These are phyloP conservation scores for Phrynosoma blainvillii DNA, from an alignment of 2,113 vertebrate genomes.

Conservation along the genomic window DNA sequence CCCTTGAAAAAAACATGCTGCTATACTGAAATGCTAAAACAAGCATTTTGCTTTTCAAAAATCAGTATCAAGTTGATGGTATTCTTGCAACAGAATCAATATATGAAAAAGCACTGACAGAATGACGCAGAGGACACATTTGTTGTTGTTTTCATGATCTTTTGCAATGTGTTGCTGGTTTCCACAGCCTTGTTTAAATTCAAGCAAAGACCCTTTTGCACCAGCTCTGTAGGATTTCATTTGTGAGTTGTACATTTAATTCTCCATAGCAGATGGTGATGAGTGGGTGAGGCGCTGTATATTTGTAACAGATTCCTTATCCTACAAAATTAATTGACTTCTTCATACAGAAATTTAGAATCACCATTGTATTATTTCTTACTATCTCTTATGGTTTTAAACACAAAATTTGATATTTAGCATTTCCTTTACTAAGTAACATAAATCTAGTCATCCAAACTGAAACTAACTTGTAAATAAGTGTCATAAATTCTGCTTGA, in stretches of 20 bases:
- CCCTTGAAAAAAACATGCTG: accelerated
- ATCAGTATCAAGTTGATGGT: not conserved
- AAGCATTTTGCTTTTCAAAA: not conserved
- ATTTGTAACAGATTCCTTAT: conserved; percentile 79
- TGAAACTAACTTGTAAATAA: conserved; percentile 42
- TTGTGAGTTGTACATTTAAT: conserved; percentile 75
- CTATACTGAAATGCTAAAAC: not conserved
- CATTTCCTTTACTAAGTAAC: conserved; percentile 34
- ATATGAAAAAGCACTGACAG: conserved; percentile 36
- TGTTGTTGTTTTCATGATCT: conserved; percentile 76
- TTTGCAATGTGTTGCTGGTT: conserved; percentile 74
- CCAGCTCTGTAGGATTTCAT: conserved; percentile 70
- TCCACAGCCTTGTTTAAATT: conserved; percentile 71
- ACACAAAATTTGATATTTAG: conserved; percentile 28
- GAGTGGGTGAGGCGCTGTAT: conserved; percentile 78
- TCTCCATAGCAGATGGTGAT: conserved; percentile 78
- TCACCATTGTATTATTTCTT: conserved; percentile 63
- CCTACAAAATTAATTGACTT: conserved; percentile 78
- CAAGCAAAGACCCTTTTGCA: conserved; percentile 74
- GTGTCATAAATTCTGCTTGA: conserved; percentile 21
- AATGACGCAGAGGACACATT: conserved; percentile 66
- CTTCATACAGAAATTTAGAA: conserved; percentile 72
- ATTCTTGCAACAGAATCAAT: conserved; percentile 45
- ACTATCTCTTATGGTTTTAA: conserved; percentile 49
- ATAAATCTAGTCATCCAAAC: conserved; percentile 29